Evolutionary conservation across 2,113 vertebrate species (phyloP), one percentile per base, ranked within the genome.

Genomic region (Cynoglossus semilaevis): DNA sequence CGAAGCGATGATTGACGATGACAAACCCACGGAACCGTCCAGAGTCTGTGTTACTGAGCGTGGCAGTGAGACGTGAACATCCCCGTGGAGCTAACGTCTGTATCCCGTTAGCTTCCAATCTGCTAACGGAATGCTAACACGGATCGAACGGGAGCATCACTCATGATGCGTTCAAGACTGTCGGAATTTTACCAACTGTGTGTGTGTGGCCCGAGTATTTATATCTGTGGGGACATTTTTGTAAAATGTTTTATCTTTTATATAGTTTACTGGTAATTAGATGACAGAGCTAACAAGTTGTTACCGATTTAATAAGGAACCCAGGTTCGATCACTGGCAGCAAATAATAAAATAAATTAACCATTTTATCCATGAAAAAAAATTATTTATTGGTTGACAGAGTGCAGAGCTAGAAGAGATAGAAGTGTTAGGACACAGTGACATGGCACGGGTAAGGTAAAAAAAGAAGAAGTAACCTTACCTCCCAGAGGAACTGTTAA

Each of bases 61-160:
- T 41, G 55, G 61, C 48, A 76, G 5, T 58, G 35, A 42, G 16
- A 19, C 19, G 41, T 47, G 61, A 48, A 74, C 84, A 80, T 80
- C 51, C 40, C 59, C 34, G 7, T 1, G 36, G 0, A 58, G 43
- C 53, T 14, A 3, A 49, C 11, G 64, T 19, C 41, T 14, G 19
- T 44, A 8, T 8, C 52, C 68, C 13, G 62, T 37, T 74, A 76
- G 74, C 76, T 18, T 10, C 37, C 52, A 63, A 76, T 63, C 77
- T 79, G 80, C 83, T 79, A 80, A 55, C 67, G 67, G 73, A 72
- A 14, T 41, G 38, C 63, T 67, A 72, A 59, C 34, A 68, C 43
- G 79, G 56, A 48, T 43, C 54, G 48, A n/a, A 36, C 72, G 67
- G 69, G 70, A 70, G 58, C 73, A 79, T 34, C 74, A 78, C 51